Base-by-base conservation (phyloP, 35 echinoderm and acorn worm genomes). In the Lytechinus pictus region DNA sequence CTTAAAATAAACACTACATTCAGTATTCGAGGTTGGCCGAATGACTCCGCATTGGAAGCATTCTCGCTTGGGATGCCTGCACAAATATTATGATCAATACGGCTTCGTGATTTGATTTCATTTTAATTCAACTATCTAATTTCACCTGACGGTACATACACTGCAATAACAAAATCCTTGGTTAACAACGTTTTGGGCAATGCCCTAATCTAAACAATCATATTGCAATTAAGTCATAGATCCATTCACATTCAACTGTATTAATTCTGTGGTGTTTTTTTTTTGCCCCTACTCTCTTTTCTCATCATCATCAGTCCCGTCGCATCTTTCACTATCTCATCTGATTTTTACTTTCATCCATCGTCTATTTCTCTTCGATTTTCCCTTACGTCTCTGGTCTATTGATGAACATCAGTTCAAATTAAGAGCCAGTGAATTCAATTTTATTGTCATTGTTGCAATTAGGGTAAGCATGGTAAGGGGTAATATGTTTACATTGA, bases 381-480 rank as follows among this genome's bases (percentile, higher is more conserved):
- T 21, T 21, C 61, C 16, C 61, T 71, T 6, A 79, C 16, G 66
- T 79, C 66, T 24, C 66, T 79, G 19, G n/a, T 79, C 66, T 24
- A 79, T 24, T 79, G 66, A 79, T 79, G 66, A 79, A 79, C 66
- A 79, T 79, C 66, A 5, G 66, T 16, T 16, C 19, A 79, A 79
- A 79, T 79, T 54, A 90, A 90, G 88, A 90, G 88, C 10, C 29
- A 12, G 29, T 28, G 88, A 90, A 90, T 52, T 90, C 28, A 90
- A 90, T 90, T 54, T 90, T 14, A 90, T 90, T 52, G 28, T 90
- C 28, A 44, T 90, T 33, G 16, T 90, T 90, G 29, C 52, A 90
- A 90, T 90, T 90, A 90, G 88, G 88, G 88, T 90, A 21, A 52
- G 29, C 52, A 90, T 28, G 88, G 88, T 90, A 21, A 52, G 29